Evolutionary conservation across 2,797 vertebrate genomes (phyloP).

Genomic region (Diglossa cyanea): DNA sequence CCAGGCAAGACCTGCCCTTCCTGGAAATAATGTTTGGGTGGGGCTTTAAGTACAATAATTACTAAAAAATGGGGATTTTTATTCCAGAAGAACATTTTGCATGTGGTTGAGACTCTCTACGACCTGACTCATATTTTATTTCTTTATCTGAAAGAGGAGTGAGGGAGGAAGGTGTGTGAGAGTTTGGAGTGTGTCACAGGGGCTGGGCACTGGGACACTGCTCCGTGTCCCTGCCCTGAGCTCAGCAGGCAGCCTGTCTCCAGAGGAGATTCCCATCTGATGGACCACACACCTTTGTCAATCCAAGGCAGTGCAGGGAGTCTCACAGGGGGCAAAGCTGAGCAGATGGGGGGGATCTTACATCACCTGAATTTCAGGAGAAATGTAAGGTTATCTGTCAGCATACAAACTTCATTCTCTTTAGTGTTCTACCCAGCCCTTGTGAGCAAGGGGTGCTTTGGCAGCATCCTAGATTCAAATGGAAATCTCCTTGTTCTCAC

Average conservation of each 20-base stretch:
- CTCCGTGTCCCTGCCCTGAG: background rate
- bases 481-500: background rate
- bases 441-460: background rate
- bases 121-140: background rate
- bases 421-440: background rate
- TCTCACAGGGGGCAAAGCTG: background rate
- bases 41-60: background rate
- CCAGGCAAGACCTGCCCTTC: background rate
- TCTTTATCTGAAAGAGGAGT: background rate
- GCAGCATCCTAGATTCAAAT: background rate
- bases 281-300: background rate
- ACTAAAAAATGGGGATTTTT: background rate
- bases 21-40: background rate
- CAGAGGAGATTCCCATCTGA: background rate
- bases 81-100: background rate
- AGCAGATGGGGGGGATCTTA: background rate
- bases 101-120: background rate
- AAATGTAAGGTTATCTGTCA: background rate
- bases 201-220: accelerated
- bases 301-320: background rate
- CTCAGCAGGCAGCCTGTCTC: background rate
- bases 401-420: background rate
- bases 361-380: background rate
- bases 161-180: background rate
- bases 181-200: accelerated